phyloP scores from a whole-genome alignment of 2,113 vertebrate genomes.

The Passer montanus region DNA sequence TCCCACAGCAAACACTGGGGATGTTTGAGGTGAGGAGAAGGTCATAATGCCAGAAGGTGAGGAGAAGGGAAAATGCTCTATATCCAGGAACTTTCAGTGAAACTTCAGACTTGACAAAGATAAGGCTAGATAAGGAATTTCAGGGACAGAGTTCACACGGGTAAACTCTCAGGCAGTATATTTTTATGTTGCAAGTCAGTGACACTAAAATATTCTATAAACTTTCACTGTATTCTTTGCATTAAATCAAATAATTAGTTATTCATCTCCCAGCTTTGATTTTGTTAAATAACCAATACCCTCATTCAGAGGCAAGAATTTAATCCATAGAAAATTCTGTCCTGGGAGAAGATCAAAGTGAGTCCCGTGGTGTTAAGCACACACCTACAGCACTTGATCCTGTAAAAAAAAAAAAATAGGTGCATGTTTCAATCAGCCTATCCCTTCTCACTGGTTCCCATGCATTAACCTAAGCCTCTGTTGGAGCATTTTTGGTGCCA shows the following conservation, averaged over 20 bases:
- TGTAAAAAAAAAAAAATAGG: neutral
- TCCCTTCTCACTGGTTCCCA: neutral
- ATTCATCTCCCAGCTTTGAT: neutral
- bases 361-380: neutral
- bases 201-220: neutral
- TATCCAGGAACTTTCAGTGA: neutral
- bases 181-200: neutral
- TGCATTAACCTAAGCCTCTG: neutral
- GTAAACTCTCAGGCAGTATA: neutral
- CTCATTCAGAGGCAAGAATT: neutral
- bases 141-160: neutral
- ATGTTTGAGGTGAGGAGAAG: neutral
- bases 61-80: neutral
- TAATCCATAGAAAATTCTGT: slow-evolving; percentile 5
- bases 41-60: neutral
- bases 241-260: neutral
- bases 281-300: slow-evolving; percentile 2
- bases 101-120: neutral
- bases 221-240: neutral
- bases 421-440: neutral
- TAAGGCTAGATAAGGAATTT: neutral
- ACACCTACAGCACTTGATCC: neutral
- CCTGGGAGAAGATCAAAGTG: slow-evolving; percentile 26
- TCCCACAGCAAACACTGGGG: neutral
- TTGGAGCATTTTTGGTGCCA: neutral